Base-by-base conservation (phyloP, 2,888 invertebrate species). In the Caenorhabditis angaria region DNA sequence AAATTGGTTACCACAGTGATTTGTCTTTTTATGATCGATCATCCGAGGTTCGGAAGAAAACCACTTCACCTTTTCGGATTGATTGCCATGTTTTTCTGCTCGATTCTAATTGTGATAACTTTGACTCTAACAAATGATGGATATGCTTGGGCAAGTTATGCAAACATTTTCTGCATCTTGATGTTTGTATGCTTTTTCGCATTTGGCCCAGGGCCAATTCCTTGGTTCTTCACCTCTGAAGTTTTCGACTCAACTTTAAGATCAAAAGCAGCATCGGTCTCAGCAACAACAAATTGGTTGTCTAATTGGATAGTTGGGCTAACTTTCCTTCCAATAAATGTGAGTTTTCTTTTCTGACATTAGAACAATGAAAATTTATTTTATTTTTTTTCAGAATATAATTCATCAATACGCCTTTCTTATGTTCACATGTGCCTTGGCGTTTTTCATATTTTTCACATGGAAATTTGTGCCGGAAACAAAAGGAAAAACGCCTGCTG, bases 401-500 rank as follows among this genome's bases (percentile, higher is more conserved):
- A 87, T 93, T 63, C 91, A 94, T 89, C 94, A 95, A 91, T 97
- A 95, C 91, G 94, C 94, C 90, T 97, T 97, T 92, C 93, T 96
- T 91, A 94, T 96, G 90, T 97, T 97, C 92, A 95, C 95, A 90
- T 93, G 93, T 89, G 93, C 95, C 90, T 92, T 97, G 90, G 94
- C 94, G 88, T 92, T 95, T 90, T 97, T 96, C 91, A 95, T 95
- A 94, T 93, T 94, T 90, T 97, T 97, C 92, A 95, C 96, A 81
- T 96, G 94, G 90, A 94, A 94, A 32, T 95, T 93, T 91, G 95
- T 97, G 90, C 97, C 97, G 88, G 97, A 97, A 92, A 97, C 97
- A 85, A 97, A 85, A 71, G 75, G 73, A 32, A 81, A 79, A 64
- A 66, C 80, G 4, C 63, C 64, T 14, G 29, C 61, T 8, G 60